phyloP scores from a whole-genome alignment of 2,113 vertebrate genomes.

The Beaufortia kweichowensis region DNA sequence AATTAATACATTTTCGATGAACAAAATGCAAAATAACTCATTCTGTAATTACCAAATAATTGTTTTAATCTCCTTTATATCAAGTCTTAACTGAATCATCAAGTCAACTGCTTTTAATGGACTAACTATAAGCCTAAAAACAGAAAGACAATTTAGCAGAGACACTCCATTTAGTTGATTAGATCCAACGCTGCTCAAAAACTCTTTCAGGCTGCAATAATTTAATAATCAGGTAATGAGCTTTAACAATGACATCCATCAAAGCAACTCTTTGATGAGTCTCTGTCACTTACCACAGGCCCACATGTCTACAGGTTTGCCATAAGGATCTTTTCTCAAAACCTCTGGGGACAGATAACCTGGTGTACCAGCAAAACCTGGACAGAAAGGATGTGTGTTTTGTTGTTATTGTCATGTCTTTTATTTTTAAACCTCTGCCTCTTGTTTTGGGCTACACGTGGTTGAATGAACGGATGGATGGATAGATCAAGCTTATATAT shows the following conservation, averaged over 20 bases:
- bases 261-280: neutral
- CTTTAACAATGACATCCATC: constrained; percentile 34
- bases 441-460: too few relatives aligned
- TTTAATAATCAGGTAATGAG: constrained; percentile 30
- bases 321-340: constrained; percentile 96
- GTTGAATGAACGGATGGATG: too few relatives aligned
- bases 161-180: constrained; percentile 28
- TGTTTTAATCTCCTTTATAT: constrained; percentile 2
- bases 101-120: constrained; percentile 1
- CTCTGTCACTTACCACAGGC: constrained; percentile 86
- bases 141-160: constrained; percentile 31
- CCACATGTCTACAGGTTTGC: constrained; percentile 99
- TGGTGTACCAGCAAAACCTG: constrained; percentile 96
- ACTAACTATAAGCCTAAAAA: constrained; percentile 29
- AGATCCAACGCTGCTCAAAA: constrained; percentile 29
- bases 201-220: constrained; percentile 18
- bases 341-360: constrained; percentile 97
- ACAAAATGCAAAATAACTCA: neutral
- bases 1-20: too few relatives aligned
- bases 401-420: too few relatives aligned
- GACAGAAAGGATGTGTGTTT: constrained; percentile 5
- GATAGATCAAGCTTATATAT: neutral
- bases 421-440: too few relatives aligned
- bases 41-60: neutral
- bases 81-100: constrained; percentile 18